Evolutionary conservation across 2,797 vertebrate species (phyloP).

Genomic region (Erpetoichthys calabaricus): DNA sequence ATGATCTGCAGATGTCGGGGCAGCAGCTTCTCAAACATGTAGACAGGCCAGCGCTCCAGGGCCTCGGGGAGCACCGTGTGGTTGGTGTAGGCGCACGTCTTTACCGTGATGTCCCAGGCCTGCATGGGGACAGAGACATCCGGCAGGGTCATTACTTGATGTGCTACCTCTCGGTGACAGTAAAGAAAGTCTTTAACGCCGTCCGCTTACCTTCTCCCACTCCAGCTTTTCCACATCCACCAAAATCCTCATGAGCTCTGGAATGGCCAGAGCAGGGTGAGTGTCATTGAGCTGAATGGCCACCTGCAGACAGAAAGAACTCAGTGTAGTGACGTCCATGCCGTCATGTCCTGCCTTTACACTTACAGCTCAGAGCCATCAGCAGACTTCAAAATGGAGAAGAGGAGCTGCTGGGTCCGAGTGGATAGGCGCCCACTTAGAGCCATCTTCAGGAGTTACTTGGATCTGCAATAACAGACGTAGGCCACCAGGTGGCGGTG

Average conservation of each 20-base stretch:
- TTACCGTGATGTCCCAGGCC: conserved; percentile 86
- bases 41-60: conserved; percentile 86
- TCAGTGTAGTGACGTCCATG: too few relatives aligned
- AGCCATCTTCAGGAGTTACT: too few relatives aligned
- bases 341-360: too few relatives aligned
- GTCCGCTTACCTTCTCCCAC: conserved; percentile 67
- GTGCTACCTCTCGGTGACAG: too few relatives aligned
- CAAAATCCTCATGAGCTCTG: conserved; percentile 88
- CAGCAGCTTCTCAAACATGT: conserved; percentile 80
- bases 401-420: too few relatives aligned
- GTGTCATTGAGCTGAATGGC: conserved; percentile 96
- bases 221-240: conserved; percentile 77
- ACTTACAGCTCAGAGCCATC: too few relatives aligned
- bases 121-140: conserved; percentile 22
- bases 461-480: too few relatives aligned
- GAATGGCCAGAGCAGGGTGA: conserved; percentile 86
- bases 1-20: conserved; percentile 86
- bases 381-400: too few relatives aligned
- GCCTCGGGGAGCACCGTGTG: conserved; percentile 93
- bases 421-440: too few relatives aligned
- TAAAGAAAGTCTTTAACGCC: not conserved
- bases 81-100: conserved; percentile 89
- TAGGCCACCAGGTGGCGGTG: too few relatives aligned
- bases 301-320: conserved; percentile 47
- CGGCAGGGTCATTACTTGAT: not conserved